Percentiles rank a stretch among this genome's conserved stretches.
These are phyloP conservation scores for Bubo blakistoni DNA, from an alignment of 2,113 vertebrate genomes.

Conservation along the genomic window DNA sequence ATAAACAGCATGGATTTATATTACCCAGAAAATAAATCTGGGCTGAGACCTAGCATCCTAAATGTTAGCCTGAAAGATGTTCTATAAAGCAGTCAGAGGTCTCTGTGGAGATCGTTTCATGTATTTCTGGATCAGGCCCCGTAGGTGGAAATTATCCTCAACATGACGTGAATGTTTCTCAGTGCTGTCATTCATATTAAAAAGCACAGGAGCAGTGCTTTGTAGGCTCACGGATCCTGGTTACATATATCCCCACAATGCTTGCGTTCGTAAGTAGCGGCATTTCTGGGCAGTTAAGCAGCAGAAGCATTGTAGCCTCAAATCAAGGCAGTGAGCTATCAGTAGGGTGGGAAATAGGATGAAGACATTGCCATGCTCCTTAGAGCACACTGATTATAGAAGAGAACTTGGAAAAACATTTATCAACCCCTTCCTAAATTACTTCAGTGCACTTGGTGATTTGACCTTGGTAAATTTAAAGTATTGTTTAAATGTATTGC, in stretches of 20 bases:
- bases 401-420: neutral
- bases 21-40: neutral
- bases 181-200: neutral
- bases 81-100: neutral
- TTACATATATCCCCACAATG: neutral
- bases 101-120: neutral
- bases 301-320: neutral
- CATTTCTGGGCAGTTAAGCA: neutral
- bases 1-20: neutral
- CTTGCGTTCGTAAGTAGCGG: fast-evolving
- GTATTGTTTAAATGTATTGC: neutral
- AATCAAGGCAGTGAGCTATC: neutral
- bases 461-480: neutral
- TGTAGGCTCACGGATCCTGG: neutral
- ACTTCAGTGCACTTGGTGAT: neutral
- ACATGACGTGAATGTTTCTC: neutral
- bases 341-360: neutral
- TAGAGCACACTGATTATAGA: neutral
- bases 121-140: neutral
- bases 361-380: neutral
- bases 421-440: neutral
- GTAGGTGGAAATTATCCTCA: neutral
- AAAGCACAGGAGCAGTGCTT: neutral
- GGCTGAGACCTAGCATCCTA: neutral
- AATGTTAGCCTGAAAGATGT: neutral